phyloP scores from a whole-genome alignment of 1,140 invertebrate species.

The Drosophila melanica region DNA sequence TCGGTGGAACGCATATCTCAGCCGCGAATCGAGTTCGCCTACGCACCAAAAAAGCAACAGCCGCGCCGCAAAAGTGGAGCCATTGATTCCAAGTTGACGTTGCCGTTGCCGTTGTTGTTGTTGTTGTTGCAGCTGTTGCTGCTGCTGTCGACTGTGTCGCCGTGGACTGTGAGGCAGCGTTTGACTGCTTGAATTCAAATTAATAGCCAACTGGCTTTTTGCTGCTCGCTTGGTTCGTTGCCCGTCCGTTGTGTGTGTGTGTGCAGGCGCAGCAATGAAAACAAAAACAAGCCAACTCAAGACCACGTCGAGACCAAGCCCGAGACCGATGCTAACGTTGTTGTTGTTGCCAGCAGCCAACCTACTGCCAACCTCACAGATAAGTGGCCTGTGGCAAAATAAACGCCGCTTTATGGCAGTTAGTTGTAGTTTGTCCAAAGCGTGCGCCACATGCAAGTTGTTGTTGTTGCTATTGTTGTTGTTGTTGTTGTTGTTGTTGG shows the following conservation, averaged over 20 bases:
- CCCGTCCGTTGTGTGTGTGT: constrained; percentile 25
- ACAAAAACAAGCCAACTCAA: constrained; percentile 68
- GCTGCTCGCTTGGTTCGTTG: constrained; percentile 45
- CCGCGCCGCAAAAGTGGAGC: constrained; percentile 70
- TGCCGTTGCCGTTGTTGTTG: constrained; percentile 35
- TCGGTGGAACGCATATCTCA: constrained; percentile 81
- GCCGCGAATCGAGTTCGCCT: constrained; percentile 79
- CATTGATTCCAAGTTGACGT: constrained; percentile 73
- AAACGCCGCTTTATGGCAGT: constrained; percentile 82
- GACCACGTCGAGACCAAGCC: constrained; percentile 47
- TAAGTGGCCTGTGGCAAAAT: constrained; percentile 82
- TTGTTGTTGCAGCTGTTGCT: constrained; percentile 7
- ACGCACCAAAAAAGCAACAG: constrained; percentile 71
- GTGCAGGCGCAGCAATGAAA: constrained; percentile 69
- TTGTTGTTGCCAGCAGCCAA: constrained; percentile 29
- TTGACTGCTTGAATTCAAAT: constrained; percentile 82
- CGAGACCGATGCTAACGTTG: constrained; percentile 12
- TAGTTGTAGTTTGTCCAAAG: constrained; percentile 75
- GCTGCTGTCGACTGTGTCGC: constrained; percentile 35
- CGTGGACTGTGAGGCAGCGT: constrained; percentile 65
- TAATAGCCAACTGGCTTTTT: constrained; percentile 68
- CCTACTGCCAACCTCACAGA: constrained; percentile 69
- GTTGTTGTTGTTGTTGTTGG: background rate
- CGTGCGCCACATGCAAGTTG: constrained; percentile 61
- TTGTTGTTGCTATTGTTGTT: constrained; percentile 33